Base-by-base conservation (phyloP, 2,797 vertebrate species). In the Micrastur ruficollis region DNA sequence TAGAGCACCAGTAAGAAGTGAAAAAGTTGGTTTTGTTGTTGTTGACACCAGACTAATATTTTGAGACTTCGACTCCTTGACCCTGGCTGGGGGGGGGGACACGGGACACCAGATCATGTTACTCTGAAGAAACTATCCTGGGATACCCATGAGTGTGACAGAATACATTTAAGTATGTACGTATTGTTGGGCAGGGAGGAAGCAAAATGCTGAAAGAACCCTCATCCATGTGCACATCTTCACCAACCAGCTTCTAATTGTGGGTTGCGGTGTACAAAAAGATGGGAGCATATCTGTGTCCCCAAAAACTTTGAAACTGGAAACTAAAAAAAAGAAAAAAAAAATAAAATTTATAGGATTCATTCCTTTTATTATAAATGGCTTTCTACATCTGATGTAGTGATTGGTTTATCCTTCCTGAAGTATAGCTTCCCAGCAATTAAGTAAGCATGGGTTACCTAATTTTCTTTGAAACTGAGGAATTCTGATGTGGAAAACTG, bases 11-110 rank as follows among this genome's bases (percentile, higher is more conserved):
- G 18, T 50, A 66, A 58, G 61, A 83, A 80, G 34, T 9, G 8
- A 75, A 25, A 44, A 90, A 31, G 27, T 21, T 18, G 5, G 1
- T 11, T 42, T 47, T 72, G 36, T 79, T 86, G 18, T 73, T 62
- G 22, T 50, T 4, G 3, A 71, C 52, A 44, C 18, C 34, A 32
- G 20, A 20, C 10, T 47, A 29, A 72, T 38, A 44, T 7, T 32
- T 7, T 32, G 32, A 80, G 27, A 44, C 31, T 82, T 92, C 27
- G 56, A 13, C 14, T 56, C 61, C 34, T 73, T 81, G 13, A 56
- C 15, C 13, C 12, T 52, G 1, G 12, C 0, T 0, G 5, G 18
- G 13, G 7, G 0, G 1, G 6, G 15, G 13, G 7, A 3, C 11
- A n/a, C n/a, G n/a, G n/a, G 36, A 36, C 36, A 36, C 36, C 36